Conservation (phyloP, 2,888 invertebrate genomes). For the Microplitis manilae region DNA sequence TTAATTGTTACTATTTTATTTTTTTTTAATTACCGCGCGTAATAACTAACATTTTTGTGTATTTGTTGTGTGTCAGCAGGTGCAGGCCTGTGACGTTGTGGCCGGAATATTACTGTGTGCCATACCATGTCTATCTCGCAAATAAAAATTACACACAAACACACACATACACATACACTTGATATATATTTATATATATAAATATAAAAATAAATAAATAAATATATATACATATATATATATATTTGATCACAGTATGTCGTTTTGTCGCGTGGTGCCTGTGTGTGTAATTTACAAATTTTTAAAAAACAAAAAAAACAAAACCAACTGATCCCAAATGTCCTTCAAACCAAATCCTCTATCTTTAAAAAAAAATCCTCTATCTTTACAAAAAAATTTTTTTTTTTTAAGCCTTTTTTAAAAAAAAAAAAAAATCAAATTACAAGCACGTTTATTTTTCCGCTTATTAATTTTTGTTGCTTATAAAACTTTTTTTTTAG, state of each 20-base stretch:
- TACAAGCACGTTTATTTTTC: neutral
- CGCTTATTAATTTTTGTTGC: neutral
- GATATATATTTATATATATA: constrained; percentile 59
- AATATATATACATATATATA: constrained; percentile 26
- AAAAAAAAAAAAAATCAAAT: neutral
- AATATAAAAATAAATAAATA: constrained; percentile 50
- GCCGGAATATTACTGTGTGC: constrained; percentile 63
- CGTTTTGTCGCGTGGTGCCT: constrained; percentile 52
- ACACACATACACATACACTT: constrained; percentile 50
- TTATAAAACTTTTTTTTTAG: neutral
- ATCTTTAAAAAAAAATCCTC: neutral
- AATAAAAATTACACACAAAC: constrained; percentile 55
- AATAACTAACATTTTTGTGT: constrained; percentile 72
- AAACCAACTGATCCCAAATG: neutral
- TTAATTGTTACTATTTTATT: constrained; percentile 12
- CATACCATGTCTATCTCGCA: constrained; percentile 70
- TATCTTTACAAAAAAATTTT: neutral
- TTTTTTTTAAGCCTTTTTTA: neutral
- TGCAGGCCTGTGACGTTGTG: constrained; percentile 71
- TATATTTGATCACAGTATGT: constrained; percentile 61
- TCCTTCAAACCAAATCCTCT: neutral
- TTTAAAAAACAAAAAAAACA: neutral
- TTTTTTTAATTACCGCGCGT: constrained; percentile 65
- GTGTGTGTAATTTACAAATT: neutral
- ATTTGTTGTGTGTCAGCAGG: constrained; percentile 73